phyloP scores from a whole-genome alignment of 2,888 invertebrate species.

The Spodoptera littoralis region DNA sequence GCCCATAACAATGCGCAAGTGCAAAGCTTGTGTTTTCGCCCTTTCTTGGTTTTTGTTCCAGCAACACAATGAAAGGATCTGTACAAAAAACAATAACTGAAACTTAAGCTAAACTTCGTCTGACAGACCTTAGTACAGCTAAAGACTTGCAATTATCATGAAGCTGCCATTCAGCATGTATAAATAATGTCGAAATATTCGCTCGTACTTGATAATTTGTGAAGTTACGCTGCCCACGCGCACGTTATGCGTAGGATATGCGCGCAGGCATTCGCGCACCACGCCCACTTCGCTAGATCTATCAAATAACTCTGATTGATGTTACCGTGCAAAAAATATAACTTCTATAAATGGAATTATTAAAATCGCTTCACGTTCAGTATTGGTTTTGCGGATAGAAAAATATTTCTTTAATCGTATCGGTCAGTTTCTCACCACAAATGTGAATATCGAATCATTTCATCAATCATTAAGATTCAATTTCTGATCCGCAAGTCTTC shows the following conservation, averaged over 20 bases:
- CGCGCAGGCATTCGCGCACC: conserved; percentile 54
- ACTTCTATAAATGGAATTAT: conserved; percentile 30
- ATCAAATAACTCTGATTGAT: conserved; percentile 39
- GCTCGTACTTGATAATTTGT: conserved; percentile 49
- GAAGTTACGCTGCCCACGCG: conserved; percentile 57
- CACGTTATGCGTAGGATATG: conserved; percentile 43
- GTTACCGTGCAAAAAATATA: conserved; percentile 44
- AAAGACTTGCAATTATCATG: conserved; percentile 28
- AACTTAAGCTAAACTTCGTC: neutral
- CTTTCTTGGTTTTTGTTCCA: too few species aligned
- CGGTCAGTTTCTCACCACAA: too few species aligned
- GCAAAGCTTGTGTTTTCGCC: too few species aligned
- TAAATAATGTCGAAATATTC: conserved; percentile 35
- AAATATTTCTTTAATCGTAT: neutral
- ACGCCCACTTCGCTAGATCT: conserved; percentile 49
- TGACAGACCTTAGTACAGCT: neutral
- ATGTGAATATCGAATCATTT: too few species aligned
- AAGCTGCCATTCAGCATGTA: conserved; percentile 30
- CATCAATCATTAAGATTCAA: too few species aligned
- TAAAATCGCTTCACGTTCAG: conserved; percentile 18
- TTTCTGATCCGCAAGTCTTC: too few species aligned
- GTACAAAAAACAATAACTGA: too few species aligned
- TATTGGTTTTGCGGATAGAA: conserved; percentile 8
- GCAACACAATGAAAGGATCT: too few species aligned
- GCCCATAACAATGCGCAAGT: too few species aligned